Percentiles rank a stretch among this genome's conserved stretches.
These are phyloP conservation scores for Orthosia cruda DNA, from an alignment of 2,888 invertebrate species.

Conservation along the genomic window DNA sequence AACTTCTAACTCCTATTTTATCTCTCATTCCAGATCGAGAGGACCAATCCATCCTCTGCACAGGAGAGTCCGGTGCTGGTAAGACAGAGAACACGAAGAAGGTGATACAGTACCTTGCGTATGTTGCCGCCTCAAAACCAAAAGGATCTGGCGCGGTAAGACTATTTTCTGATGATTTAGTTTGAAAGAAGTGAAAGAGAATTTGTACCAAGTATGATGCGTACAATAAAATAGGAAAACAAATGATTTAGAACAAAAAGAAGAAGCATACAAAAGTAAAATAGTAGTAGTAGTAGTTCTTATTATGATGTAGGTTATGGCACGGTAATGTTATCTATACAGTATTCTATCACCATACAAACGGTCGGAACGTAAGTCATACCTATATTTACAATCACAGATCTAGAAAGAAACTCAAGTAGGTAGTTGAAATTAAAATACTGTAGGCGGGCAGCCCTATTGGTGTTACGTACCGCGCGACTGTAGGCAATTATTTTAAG, in stretches of 20 bases:
- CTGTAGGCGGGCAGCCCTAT: no score
- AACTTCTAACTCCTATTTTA: background rate
- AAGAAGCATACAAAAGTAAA: background rate
- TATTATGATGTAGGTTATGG: background rate
- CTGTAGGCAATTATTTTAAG: no score
- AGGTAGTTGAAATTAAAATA: no score
- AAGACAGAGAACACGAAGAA: slow-evolving; percentile 99
- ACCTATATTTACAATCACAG: no score
- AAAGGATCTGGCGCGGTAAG: slow-evolving; percentile 97
- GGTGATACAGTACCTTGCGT: slow-evolving; percentile 99
- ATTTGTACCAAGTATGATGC: no score
- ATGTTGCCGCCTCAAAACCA: slow-evolving; percentile 99
- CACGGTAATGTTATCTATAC: no score
- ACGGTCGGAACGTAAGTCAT: no score
- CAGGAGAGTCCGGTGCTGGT: slow-evolving; percentile 99
- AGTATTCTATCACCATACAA: no score
- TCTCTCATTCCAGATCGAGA: slow-evolving; percentile 95
- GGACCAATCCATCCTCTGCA: slow-evolving; percentile 99
- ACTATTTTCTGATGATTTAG: background rate
- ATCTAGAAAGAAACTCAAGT: no score
- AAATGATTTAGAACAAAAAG: no score
- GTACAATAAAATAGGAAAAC: background rate
- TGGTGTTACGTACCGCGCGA: no score
- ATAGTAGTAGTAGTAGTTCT: background rate
- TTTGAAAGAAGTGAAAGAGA: background rate